These are phyloP conservation scores for Platycnemis pennipes DNA, from an alignment of 2,888 invertebrate genomes.

Conservation along the genomic window DNA sequence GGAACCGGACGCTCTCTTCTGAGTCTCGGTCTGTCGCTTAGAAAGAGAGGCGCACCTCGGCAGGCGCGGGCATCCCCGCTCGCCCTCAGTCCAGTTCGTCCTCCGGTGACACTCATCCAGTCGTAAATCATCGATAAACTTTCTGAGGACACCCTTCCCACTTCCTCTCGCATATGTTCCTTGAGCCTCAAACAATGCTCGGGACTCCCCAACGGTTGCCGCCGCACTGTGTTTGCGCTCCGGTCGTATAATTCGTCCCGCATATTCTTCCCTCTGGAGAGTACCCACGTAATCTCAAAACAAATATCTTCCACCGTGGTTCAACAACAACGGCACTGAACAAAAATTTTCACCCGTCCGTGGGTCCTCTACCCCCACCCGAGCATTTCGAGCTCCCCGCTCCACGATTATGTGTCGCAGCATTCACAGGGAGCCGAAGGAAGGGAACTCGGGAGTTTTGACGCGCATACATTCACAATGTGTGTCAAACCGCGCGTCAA, in stretches of 20 bases:
- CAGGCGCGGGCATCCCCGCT: background rate
- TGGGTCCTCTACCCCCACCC: background rate
- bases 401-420: background rate
- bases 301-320: background rate
- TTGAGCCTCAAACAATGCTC: background rate
- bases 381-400: background rate
- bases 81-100: constrained; percentile 34
- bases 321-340: background rate
- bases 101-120: constrained; percentile 51
- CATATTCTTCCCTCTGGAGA: constrained; percentile 18
- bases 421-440: background rate
- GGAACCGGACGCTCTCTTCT: constrained; percentile 42
- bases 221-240: constrained; percentile 4
- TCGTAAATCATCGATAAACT: constrained; percentile 67
- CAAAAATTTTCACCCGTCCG: constrained; percentile 2
- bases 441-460: background rate
- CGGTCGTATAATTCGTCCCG: constrained; percentile 13
- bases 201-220: constrained; percentile 17
- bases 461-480: background rate
- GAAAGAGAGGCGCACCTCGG: background rate
- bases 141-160: constrained; percentile 43
- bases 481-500: constrained; percentile 21
- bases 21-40: background rate
- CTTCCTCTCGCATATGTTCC: constrained; percentile 29
- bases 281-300: constrained; percentile 39